Base-by-base conservation (phyloP, 2,888 invertebrate genomes). In the Drosophila nigricruria region DNA sequence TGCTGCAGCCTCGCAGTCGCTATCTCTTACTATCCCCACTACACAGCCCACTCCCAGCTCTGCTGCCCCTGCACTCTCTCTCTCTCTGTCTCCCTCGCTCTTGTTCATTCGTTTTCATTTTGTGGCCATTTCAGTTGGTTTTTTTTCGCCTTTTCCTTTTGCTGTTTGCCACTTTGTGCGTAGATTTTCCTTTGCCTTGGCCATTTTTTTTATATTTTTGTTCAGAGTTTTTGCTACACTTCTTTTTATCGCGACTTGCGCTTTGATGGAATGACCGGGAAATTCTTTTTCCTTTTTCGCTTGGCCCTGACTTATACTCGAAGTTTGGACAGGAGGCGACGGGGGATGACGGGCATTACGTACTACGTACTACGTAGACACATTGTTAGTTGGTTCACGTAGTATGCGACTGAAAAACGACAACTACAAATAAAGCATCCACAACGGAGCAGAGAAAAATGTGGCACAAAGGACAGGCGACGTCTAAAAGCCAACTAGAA, bases 141-240 rank as follows among this genome's bases (percentile, higher is more conserved):
- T 49, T 47, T 45, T 27, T 57, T 23, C 8, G 16, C 16, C 16
- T 36, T 30, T 56, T 70, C 50, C 12, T 27, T 45, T 47, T 25
- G 50, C 56, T 71, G 83, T 80, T 88, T 88, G 62, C 73, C 81
- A 80, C 82, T 88, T 88, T 88, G 87, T 88, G 88, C 78, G 87
- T 88, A 77, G 78, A 74, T 86, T 80, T 81, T 73, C 65, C 62
- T 69, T 74, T 79, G 68, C 61, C 58, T 68, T 65, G 56, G 30
- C 43, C 45, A 43, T 74, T 68, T 67, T 62, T 78, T 61, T 25
- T 16, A 16, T 9, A n/a, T 47, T 18, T 47, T 30, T 12, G 10
- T 42, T 25, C 34, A n/a, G 14, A 52, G 45, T 62, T 66, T 63
- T 63, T 58, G 27, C 59, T 49, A 43, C 54, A 38, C 42, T 63